Evolutionary conservation across 2,888 invertebrate species (phyloP), one percentile per base, ranked within the genome.

Genomic region (Hypomecis punctinalis): DNA sequence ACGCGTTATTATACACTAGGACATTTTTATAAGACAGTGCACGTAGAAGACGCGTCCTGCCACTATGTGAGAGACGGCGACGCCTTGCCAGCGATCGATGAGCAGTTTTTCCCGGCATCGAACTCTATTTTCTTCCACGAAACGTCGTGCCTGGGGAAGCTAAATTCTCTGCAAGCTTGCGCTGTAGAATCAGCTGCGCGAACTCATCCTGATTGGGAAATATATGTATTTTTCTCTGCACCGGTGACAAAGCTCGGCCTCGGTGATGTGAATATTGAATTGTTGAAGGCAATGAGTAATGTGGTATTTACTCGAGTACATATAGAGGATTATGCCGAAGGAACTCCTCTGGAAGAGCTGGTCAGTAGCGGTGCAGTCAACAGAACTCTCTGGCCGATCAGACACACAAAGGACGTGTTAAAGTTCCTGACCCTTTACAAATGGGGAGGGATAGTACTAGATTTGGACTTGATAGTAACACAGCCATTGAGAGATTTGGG

Each of bases 361-460:
- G 94, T 94, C 64, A 76, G 74, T 0, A 85, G 83, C n/a, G 93
- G 93, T 0, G 80, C 84, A 0, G 77, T 95, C 6, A 92, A 91
- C 55, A 84, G 80, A 51, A 86, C 80, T 1, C 81, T 82, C 9
- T 95, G 94, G 80, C 94, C 94, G 1, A 94, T 95, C 0, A 93
- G 74, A 37, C 95, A 96, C 75, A 94, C 95, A 49, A 95, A 95
- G 52, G 96, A 96, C 76, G 88, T 95, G 2, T 84, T 96, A 10
- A 86, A 96, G 70, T 95, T 94, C 75, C 76, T 96, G 52, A 94
- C 95, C 0, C 84, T 97, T 5, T 96, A 95, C 93, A 96, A 96
- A 78, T 97, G 94, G 82, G 96, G 96, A 9, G 97, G 97, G 0
- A 94, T 96, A 55, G 97, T 96, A 79, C 82, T 97, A 57, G 97